phyloP scores from a whole-genome alignment of 2,797 vertebrate genomes.

The Centroberyx gerrardi region DNA sequence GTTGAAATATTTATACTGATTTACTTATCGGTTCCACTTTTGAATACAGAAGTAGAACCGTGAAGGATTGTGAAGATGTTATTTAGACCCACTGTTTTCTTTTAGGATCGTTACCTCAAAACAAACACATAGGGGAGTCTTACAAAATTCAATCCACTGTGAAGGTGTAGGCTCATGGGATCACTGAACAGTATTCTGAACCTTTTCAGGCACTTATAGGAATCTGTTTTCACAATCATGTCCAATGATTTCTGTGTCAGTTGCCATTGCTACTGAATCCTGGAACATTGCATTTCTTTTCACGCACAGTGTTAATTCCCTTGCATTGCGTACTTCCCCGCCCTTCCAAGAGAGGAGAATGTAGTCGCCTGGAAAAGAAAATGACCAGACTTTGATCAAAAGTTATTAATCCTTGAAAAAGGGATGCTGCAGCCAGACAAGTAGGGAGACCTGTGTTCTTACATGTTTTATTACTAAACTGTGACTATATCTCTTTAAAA shows the following conservation, averaged over 20 bases:
- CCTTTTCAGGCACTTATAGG: slow-evolving; percentile 16
- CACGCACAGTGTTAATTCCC: slow-evolving; percentile 37
- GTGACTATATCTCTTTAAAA: slow-evolving; percentile 86
- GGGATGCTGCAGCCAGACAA: slow-evolving; percentile 82
- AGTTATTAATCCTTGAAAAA: slow-evolving; percentile 45
- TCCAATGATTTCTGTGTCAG: slow-evolving; percentile 1
- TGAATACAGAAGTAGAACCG: slow-evolving; percentile 3
- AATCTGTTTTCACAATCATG: slow-evolving; percentile 27
- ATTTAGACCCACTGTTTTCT: slow-evolving; percentile 4
- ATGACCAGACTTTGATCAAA: slow-evolving; percentile 48
- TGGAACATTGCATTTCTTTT: slow-evolving; percentile 6
- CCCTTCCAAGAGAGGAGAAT: slow-evolving; percentile 64
- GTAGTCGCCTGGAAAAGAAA: slow-evolving; percentile 60
- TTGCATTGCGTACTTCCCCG: slow-evolving; percentile 36
- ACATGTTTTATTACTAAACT: slow-evolving; percentile 87
- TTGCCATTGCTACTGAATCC: slow-evolving; percentile 16
- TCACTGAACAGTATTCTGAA: slow-evolving; percentile 41
- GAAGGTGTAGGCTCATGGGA: background rate
- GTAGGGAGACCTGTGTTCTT: slow-evolving; percentile 76
- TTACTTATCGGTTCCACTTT: slow-evolving; percentile 17
- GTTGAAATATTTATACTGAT: slow-evolving; percentile 56
- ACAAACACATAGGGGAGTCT: background rate
- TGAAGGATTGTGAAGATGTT: slow-evolving; percentile 19
- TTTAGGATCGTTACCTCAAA: background rate
- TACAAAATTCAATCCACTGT: background rate